phyloP scores from a whole-genome alignment of 1,140 invertebrate genomes.

The Zaprionus africanus region DNA sequence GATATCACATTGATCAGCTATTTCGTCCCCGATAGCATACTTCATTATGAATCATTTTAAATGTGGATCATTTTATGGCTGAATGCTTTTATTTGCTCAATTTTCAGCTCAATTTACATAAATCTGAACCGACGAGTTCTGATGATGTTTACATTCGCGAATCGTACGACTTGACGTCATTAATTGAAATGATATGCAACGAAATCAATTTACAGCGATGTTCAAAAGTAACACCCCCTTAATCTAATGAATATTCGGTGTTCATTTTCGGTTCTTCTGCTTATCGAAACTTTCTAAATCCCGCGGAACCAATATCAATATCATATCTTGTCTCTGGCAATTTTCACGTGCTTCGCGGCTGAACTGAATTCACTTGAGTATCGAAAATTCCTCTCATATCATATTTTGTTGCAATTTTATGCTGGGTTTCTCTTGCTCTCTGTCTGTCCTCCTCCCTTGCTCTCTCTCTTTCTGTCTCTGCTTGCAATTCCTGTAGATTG shows the following conservation, averaged over 20 bases:
- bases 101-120: neutral
- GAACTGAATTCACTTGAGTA: slow-evolving; percentile 18
- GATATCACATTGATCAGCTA: neutral
- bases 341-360: neutral
- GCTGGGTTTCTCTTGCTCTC: neutral
- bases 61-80: slow-evolving; percentile 10
- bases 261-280: neutral
- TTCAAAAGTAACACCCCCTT: neutral
- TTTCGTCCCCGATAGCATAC: neutral
- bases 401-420: slow-evolving; percentile 44
- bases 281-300: neutral
- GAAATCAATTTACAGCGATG: neutral
- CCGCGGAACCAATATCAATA: no score
- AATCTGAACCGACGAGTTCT: slow-evolving; percentile 7
- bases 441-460: neutral
- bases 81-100: slow-evolving; percentile 17
- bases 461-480: neutral
- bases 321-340: neutral
- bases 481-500: slow-evolving; percentile 42
- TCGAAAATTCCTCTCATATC: slow-evolving; percentile 42
- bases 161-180: slow-evolving; percentile 5
- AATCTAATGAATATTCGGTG: neutral
- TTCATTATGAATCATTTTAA: slow-evolving; percentile 12
- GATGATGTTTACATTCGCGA: neutral
- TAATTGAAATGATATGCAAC: slow-evolving; percentile 10